Evolutionary conservation across 2,888 invertebrate species (phyloP).

Genomic region (Meghimatium bilineatum): DNA sequence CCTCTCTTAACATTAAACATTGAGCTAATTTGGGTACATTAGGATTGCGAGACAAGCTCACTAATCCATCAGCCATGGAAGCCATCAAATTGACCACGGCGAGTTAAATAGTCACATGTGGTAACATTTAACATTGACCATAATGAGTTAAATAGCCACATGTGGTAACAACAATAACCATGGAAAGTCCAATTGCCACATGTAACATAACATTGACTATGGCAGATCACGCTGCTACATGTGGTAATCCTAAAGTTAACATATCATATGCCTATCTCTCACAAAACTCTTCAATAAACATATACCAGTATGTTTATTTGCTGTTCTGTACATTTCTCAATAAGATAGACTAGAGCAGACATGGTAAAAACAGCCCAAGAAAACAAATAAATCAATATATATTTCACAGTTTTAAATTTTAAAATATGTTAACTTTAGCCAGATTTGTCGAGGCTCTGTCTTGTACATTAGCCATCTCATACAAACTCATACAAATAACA

Average conservation of each 20-base stretch:
- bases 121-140: no score
- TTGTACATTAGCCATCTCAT: neutral
- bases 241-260: neutral
- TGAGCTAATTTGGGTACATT: no score
- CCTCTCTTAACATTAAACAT: no score
- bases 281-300: neutral
- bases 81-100: no score
- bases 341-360: neutral
- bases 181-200: no score
- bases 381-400: neutral
- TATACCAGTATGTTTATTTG: neutral
- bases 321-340: neutral
- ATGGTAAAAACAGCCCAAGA: no score
- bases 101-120: no score
- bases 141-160: no score
- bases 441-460: neutral
- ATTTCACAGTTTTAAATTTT: neutral
- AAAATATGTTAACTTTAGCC: neutral
- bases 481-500: neutral
- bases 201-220: neutral
- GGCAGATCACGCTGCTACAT: neutral
- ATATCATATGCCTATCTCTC: neutral
- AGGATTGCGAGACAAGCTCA: no score
- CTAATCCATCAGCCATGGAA: no score
- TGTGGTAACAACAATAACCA: no score